Base-by-base conservation (phyloP, 1,140 invertebrate genomes). In the Nylanderia fulva region DNA sequence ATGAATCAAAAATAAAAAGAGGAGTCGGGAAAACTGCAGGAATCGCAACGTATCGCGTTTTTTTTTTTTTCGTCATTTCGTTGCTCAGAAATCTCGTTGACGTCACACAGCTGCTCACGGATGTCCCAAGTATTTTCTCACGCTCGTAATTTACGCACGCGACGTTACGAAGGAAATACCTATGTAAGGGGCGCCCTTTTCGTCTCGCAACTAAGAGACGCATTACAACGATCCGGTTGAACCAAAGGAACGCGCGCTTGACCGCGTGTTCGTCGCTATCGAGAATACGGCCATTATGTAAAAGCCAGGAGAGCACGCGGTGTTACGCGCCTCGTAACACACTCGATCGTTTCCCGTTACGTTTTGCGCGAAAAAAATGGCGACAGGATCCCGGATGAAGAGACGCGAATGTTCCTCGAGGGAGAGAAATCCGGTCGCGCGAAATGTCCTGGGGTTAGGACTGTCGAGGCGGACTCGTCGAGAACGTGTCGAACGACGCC, bases 391-490 rank as follows among this genome's bases (percentile, higher is more conserved):
- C 52, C 39, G n/a, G 2, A n/a, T 7, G 15, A 13, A 21, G 61
- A 71, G 33, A 18, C 24, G 29, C 29, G 29, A 3, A 3, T 0
- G 21, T 54, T 42, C 11, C 60, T 6, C 33, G 39, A 52, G 21
- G 15, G 11, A 29, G 24, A 15, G 27, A 29, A 13, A 15, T n/a
- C 4, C 24, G 9, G 63, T 39, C 9, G 27, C 18, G n/a, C 15
- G 42, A 63, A n/a, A 54, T 13, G 66, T 21, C 60, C 13, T 33
- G n/a, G 42, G 75, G 61, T 79, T 79, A 80, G 63, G 66, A n/a
- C n/a, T 58, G 64, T 82, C 66, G 18, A n/a, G n/a, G 48, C 63
- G 48, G 18, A 33, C 2, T 15, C n/a, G 71, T 15, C 36, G 24
- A 75, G 36, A n/a, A n/a, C n/a, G 64, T 42, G 72, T 54, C 69